Conservation (phyloP, 2,113 vertebrate genomes). For the Capreolus pygargus region DNA sequence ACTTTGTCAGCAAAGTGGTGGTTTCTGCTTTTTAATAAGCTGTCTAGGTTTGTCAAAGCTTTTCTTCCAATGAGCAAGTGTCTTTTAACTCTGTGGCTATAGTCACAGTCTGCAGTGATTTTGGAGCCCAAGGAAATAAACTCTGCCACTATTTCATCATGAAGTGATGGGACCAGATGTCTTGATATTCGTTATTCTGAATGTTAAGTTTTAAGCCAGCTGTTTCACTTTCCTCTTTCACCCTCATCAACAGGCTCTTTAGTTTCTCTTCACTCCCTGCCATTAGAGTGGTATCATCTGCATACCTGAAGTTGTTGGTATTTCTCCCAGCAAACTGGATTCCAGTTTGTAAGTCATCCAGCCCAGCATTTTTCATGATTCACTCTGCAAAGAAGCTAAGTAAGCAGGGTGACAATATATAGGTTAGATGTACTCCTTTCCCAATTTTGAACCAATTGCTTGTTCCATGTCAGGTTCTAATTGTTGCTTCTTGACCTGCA, state of each 20-base stretch:
- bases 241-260: background rate
- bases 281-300: background rate
- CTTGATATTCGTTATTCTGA: background rate
- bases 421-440: background rate
- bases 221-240: background rate
- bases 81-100: background rate
- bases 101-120: background rate
- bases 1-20: background rate
- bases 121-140: background rate
- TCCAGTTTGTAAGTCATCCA: background rate
- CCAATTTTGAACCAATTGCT: background rate
- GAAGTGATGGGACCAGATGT: background rate
- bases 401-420: background rate
- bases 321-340: background rate
- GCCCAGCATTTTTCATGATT: background rate
- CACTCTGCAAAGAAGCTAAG: background rate
- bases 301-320: background rate
- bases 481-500: background rate
- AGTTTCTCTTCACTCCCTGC: background rate
- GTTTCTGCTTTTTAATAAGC: background rate
- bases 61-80: background rate
- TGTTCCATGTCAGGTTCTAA: background rate
- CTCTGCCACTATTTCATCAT: background rate
- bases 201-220: background rate
- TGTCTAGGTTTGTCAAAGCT: background rate